Evolutionary conservation across 2,797 vertebrate species (phyloP).

Genomic region (Lithobates sylvaticus): DNA sequence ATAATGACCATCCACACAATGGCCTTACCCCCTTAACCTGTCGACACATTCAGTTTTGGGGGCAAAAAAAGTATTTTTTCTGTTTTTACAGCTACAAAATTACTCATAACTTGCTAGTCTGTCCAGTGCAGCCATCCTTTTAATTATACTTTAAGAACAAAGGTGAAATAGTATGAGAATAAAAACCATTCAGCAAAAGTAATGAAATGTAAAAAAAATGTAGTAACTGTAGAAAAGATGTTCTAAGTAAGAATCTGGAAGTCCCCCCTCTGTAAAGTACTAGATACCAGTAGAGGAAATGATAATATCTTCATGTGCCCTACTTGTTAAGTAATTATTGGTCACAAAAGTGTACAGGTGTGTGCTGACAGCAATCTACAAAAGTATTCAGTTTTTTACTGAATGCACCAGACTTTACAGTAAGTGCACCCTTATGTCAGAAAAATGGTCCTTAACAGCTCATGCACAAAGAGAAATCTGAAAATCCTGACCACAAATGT

Average conservation of each 20-base stretch:
- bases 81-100: no score
- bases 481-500: background rate
- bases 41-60: background rate
- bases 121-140: no score
- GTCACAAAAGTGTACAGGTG: background rate
- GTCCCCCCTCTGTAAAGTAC: background rate
- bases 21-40: no score
- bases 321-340: background rate
- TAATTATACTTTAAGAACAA: no score
- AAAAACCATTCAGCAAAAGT: no score
- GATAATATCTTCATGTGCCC: no score
- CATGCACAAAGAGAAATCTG: background rate
- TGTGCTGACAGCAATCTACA: background rate
- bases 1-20: background rate
- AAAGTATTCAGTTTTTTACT: background rate
- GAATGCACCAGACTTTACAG: no score
- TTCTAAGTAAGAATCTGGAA: background rate
- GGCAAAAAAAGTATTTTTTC: no score
- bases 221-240: no score
- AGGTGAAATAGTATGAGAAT: no score
- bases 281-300: background rate
- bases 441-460: background rate
- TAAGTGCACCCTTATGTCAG: background rate
- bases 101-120: no score
- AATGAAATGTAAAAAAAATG: no score